Percentiles rank a stretch among this genome's conserved stretches.
Evolutionary conservation across 2,113 vertebrate species (phyloP).

Genomic region (Fregetta grallaria): DNA sequence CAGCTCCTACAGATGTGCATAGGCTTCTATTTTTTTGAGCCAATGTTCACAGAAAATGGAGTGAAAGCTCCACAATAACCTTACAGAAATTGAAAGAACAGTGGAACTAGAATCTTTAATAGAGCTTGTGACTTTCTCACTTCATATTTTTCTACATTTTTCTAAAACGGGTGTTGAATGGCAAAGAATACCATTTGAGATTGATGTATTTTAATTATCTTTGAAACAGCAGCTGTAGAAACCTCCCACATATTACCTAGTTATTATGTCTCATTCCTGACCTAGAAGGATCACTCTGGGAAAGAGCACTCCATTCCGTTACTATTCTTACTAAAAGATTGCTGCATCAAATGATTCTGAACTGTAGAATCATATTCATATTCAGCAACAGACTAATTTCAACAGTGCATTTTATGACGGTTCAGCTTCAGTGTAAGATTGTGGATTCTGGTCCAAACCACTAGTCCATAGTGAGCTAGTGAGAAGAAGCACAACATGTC

Average conservation of each 20-base stretch:
- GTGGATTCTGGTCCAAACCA: not conserved
- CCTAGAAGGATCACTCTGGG: not conserved
- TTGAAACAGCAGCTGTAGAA: constrained; percentile 2
- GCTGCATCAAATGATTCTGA: not conserved
- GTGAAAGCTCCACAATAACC: not conserved
- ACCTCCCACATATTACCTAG: not conserved
- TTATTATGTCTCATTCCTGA: not conserved
- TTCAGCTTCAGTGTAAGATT: not conserved
- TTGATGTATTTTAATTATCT: not conserved
- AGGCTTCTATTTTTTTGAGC: not conserved
- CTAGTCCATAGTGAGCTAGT: not conserved
- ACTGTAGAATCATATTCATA: not conserved
- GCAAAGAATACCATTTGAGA: not conserved
- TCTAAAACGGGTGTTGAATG: not conserved
- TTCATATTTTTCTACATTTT: not conserved
- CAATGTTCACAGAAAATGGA: not conserved
- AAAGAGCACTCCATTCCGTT: not conserved
- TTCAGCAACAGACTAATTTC: not conserved
- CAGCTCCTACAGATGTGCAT: not conserved
- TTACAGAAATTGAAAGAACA: not conserved
- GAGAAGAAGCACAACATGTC: not conserved
- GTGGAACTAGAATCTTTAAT: not conserved
- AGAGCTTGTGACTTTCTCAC: not conserved
- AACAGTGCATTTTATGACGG: not conserved
- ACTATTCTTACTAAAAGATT: not conserved